Conservation (phyloP, 2,113 vertebrate genomes). For the Nyctereutes procyonoides region DNA sequence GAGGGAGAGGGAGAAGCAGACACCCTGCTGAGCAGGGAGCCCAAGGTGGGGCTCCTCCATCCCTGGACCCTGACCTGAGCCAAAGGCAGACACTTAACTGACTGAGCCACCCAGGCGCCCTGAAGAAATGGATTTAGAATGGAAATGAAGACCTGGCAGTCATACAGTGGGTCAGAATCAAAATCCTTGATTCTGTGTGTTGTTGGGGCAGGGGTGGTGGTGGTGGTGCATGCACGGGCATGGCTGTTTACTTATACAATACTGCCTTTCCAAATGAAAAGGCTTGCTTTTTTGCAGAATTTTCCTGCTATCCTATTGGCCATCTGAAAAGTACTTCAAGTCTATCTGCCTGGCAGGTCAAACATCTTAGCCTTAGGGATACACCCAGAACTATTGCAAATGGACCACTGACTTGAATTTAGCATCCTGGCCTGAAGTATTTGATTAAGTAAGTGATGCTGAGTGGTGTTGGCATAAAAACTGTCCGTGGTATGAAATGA, state of each 20-base stretch:
- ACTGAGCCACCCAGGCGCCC: background rate
- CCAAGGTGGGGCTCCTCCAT: background rate
- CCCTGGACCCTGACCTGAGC: background rate
- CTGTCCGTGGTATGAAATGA: constrained; percentile 40
- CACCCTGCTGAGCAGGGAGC: background rate
- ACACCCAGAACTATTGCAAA: background rate
- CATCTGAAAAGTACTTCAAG: background rate
- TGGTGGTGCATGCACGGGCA: background rate
- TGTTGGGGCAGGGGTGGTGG: background rate
- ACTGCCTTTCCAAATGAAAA: background rate
- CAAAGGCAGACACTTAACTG: background rate
- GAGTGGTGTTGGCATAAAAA: constrained; percentile 64
- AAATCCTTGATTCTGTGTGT: background rate
- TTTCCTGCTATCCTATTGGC: background rate
- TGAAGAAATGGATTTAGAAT: background rate
- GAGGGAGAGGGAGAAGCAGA: background rate
- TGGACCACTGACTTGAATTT: constrained; percentile 38
- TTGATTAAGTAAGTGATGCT: constrained; percentile 48
- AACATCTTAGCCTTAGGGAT: constrained; percentile 37
- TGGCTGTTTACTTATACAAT: background rate
- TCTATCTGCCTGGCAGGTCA: constrained; percentile 11
- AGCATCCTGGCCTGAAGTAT: constrained; percentile 30
- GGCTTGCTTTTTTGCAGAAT: background rate
- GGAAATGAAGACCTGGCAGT: background rate
- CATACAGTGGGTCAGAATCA: background rate